phyloP scores from a whole-genome alignment of 1,140 invertebrate species.

The Temnothorax nylanderi region DNA sequence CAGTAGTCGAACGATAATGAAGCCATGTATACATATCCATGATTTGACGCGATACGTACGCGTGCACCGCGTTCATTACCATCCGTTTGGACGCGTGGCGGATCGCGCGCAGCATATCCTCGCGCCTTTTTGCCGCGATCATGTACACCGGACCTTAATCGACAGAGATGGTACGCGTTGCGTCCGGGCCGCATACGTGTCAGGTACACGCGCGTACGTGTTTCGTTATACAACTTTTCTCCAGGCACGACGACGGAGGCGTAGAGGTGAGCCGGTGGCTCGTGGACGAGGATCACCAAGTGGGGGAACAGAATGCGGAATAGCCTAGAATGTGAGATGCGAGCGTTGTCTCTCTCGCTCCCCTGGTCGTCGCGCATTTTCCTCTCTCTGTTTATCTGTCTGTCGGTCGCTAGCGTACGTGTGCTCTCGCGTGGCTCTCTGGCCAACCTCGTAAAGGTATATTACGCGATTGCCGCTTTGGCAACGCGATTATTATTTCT shows the following conservation, averaged over 20 bases:
- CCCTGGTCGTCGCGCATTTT: constrained; percentile 45
- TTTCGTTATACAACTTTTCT: constrained; percentile 80
- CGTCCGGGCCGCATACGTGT: constrained; percentile 61
- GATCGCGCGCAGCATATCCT: not conserved
- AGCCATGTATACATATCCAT: not conserved
- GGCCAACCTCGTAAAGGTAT: constrained; percentile 42
- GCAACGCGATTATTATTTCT: constrained; percentile 18
- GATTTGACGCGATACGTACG: not conserved
- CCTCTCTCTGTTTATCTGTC: constrained; percentile 39
- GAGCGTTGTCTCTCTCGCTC: constrained; percentile 77
- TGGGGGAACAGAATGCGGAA: constrained; percentile 86
- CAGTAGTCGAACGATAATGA: not conserved
- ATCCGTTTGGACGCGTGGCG: not conserved
- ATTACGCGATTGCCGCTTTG: not conserved
- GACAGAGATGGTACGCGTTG: not conserved
- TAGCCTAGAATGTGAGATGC: constrained; percentile 86
- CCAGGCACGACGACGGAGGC: constrained; percentile 76
- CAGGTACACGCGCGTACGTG: constrained; percentile 72
- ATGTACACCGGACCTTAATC: not conserved
- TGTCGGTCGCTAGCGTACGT: constrained; percentile 27
- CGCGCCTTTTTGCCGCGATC: not conserved
- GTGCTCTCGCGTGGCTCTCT: constrained; percentile 32
- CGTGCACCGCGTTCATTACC: not conserved
- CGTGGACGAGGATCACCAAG: constrained; percentile 69
- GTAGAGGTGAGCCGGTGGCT: constrained; percentile 81